phyloP scores from a whole-genome alignment of 1,140 invertebrate species.

The Conus ventricosus region DNA sequence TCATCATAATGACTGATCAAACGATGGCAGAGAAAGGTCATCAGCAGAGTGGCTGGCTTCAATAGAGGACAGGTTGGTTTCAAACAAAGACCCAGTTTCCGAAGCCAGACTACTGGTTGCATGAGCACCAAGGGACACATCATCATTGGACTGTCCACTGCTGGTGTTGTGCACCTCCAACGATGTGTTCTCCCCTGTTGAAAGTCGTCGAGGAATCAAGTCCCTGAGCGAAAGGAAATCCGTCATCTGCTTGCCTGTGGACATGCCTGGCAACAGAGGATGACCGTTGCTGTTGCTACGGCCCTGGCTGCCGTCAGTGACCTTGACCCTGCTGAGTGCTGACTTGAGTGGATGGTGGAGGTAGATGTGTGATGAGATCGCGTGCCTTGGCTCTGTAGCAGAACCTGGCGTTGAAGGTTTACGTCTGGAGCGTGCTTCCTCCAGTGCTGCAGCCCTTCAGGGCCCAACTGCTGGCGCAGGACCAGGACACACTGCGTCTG shows the following conservation, averaged over 20 bases:
- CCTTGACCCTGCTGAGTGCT: neutral
- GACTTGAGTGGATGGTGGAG: slow-evolving; percentile 21
- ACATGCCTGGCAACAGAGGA: neutral
- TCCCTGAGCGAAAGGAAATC: slow-evolving; percentile 29
- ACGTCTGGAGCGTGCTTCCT: neutral
- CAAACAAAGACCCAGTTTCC: slow-evolving; percentile 27
- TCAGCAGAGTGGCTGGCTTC: slow-evolving; percentile 22
- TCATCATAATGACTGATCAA: slow-evolving; percentile 6
- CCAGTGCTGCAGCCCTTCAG: slow-evolving; percentile 8
- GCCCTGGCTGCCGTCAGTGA: too few relatives aligned
- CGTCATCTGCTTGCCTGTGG: neutral
- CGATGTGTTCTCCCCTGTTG: slow-evolving; percentile 32
- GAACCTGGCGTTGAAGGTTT: neutral
- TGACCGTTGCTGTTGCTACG: neutral
- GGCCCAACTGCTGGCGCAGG: slow-evolving; percentile 7
- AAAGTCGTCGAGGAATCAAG: slow-evolving; percentile 16
- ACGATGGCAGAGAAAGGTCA: slow-evolving; percentile 11
- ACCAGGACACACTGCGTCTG: slow-evolving; percentile 27
- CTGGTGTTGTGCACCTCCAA: slow-evolving; percentile 29
- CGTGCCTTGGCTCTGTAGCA: neutral
- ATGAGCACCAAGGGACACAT: neutral
- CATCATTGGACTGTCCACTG: slow-evolving; percentile 21
- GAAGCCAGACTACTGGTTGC: slow-evolving; percentile 24
- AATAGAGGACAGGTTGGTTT: slow-evolving; percentile 27
- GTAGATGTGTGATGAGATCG: neutral